Conservation (phyloP, 2,797 vertebrate species). For the Bufotes viridis region DNA sequence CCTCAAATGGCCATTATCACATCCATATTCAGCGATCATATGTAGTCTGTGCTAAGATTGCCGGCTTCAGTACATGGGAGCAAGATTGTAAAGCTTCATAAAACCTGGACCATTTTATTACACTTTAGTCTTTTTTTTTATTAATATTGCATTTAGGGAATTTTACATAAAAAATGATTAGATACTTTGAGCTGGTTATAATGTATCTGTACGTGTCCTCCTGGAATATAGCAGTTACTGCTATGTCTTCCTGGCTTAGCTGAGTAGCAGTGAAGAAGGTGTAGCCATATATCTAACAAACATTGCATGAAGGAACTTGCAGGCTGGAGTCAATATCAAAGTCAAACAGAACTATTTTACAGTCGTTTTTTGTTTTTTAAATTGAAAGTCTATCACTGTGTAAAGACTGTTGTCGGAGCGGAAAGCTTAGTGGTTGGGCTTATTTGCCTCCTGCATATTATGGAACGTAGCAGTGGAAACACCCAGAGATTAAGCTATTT, state of each 20-base stretch:
- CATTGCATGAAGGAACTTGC: constrained; percentile 1
- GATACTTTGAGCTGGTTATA: constrained; percentile 2
- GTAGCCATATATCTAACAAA: constrained; percentile 13
- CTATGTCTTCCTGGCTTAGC: not conserved
- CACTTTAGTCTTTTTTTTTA: not conserved
- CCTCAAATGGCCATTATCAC: constrained; percentile 57
- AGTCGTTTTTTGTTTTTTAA: not conserved
- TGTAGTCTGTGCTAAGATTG: constrained; percentile 36
- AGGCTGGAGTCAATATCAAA: constrained; percentile 13
- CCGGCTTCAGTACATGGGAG: constrained; percentile 18
- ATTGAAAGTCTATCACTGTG: not conserved
- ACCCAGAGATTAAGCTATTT: no score
- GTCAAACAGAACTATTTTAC: not conserved
- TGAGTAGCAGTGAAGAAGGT: not conserved
- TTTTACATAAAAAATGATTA: constrained; percentile 19
- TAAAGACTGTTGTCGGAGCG: not conserved
- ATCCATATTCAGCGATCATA: constrained; percentile 49
- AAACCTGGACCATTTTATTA: constrained; percentile 16
- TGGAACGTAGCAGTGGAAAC: not conserved
- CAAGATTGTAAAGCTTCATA: constrained; percentile 18
- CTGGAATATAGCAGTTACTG: not conserved
- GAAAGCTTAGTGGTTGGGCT: not conserved
- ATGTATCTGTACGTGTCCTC: not conserved
- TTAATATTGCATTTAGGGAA: constrained; percentile 21
- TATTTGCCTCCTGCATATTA: not conserved